These are phyloP conservation scores for Cryptocephalus primarius DNA, from an alignment of 2,888 invertebrate genomes.

Conservation along the genomic window DNA sequence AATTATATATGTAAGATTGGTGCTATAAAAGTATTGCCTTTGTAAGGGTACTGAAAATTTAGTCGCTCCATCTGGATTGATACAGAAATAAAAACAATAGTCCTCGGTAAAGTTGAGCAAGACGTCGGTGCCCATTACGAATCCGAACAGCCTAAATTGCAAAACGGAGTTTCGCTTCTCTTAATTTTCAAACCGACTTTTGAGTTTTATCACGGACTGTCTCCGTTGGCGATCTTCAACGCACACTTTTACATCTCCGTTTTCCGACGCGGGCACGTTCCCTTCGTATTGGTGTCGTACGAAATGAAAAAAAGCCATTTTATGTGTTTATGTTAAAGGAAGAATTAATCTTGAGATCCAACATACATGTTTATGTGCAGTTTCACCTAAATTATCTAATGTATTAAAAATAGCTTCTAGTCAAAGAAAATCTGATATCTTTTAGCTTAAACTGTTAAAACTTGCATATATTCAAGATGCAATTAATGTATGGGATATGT, in stretches of 20 bases:
- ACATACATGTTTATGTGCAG: conserved; percentile 29
- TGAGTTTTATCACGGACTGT: too few relatives aligned
- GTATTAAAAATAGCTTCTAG: conserved; percentile 29
- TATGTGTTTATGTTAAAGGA: conserved; percentile 26
- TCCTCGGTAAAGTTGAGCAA: too few relatives aligned
- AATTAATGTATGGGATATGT: conserved; percentile 43
- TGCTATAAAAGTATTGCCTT: conserved; percentile 37
- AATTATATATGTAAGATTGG: conserved; percentile 38
- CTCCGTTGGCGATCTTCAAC: conserved; percentile 7
- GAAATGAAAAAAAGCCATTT: conserved; percentile 16
- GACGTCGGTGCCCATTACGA: too few relatives aligned
- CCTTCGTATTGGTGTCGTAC: conserved; percentile 20
- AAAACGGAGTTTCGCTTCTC: neutral
- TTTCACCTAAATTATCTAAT: conserved; percentile 25
- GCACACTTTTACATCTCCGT: conserved; percentile 17
- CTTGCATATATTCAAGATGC: conserved; percentile 38
- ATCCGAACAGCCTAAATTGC: too few relatives aligned
- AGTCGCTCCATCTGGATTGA: conserved; percentile 20
- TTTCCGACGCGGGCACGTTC: conserved; percentile 10
- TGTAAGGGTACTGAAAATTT: conserved; percentile 16
- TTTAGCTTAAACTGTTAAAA: conserved; percentile 38
- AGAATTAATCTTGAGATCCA: conserved; percentile 10
- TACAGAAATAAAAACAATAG: too few relatives aligned
- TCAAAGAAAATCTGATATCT: conserved; percentile 29
- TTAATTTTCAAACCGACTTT: too few relatives aligned